These are phyloP conservation scores for Monodelphis domestica DNA, from an alignment of 2,797 vertebrate genomes.

Conservation along the genomic window DNA sequence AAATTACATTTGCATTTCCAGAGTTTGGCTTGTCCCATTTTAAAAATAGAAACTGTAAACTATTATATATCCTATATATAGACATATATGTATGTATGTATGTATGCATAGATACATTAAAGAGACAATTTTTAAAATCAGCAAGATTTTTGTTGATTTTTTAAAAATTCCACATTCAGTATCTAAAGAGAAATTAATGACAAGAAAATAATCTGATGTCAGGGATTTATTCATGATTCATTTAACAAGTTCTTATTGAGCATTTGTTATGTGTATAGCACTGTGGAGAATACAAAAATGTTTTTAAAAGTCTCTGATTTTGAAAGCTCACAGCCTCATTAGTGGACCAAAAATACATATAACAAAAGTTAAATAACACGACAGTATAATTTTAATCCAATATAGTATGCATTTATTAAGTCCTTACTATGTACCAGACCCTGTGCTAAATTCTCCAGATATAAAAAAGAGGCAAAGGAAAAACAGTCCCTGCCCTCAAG, in stretches of 20 bases:
- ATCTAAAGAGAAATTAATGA: background rate
- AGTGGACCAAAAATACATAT: background rate
- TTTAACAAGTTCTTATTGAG: background rate
- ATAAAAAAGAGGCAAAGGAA: too few relatives aligned
- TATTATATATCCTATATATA: background rate
- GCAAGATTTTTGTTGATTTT: background rate
- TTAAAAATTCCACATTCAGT: background rate
- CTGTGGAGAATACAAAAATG: background rate
- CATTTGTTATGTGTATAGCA: constrained; percentile 1
- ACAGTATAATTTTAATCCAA: background rate
- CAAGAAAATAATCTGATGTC: background rate
- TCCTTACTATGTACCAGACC: background rate
- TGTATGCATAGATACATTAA: too few relatives aligned
- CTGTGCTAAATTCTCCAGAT: too few relatives aligned
- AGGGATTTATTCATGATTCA: background rate
- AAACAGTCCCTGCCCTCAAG: background rate
- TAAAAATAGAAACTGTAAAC: background rate
- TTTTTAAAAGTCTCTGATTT: background rate
- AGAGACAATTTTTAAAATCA: background rate
- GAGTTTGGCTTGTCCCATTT: background rate
- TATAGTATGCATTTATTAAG: too few relatives aligned
- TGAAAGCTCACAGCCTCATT: background rate
- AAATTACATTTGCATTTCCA: background rate
- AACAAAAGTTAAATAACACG: background rate
- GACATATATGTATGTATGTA: too few relatives aligned